Conservation (phyloP, 2,113 vertebrate genomes). For the Illadopsis cleaveri region DNA sequence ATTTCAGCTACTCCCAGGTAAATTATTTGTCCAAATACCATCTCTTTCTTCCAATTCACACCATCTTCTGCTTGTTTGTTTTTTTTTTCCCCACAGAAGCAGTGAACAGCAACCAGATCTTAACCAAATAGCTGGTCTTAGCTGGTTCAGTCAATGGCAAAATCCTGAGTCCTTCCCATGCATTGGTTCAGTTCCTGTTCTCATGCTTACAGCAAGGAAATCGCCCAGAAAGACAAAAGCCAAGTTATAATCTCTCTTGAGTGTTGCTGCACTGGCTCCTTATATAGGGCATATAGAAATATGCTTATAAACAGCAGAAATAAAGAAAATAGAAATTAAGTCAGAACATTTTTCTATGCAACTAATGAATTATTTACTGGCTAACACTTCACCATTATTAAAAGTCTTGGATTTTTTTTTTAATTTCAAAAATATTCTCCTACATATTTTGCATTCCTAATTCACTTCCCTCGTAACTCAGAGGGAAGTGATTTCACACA, state of each 20-base stretch:
- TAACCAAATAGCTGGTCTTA: neutral
- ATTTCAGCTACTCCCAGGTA: neutral
- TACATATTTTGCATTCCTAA: neutral
- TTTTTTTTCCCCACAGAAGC: neutral
- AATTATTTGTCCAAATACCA: neutral
- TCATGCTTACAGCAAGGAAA: neutral
- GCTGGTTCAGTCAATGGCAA: neutral
- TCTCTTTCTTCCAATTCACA: neutral
- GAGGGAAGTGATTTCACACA: neutral
- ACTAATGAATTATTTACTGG: neutral
- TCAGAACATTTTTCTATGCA: neutral
- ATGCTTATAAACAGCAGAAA: neutral
- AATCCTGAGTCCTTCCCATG: neutral
- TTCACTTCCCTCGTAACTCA: neutral
- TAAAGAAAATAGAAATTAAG: neutral
- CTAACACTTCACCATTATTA: neutral
- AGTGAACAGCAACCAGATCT: neutral
- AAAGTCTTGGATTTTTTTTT: neutral
- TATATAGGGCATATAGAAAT: neutral
- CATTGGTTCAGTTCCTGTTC: neutral
- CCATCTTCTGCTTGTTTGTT: neutral
- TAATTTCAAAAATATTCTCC: neutral
- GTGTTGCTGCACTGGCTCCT: neutral
- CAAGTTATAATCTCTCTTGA: neutral
- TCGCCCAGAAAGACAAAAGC: neutral